These are phyloP conservation scores for Sinella curviseta DNA, from an alignment of 1,140 invertebrate genomes.

Conservation along the genomic window DNA sequence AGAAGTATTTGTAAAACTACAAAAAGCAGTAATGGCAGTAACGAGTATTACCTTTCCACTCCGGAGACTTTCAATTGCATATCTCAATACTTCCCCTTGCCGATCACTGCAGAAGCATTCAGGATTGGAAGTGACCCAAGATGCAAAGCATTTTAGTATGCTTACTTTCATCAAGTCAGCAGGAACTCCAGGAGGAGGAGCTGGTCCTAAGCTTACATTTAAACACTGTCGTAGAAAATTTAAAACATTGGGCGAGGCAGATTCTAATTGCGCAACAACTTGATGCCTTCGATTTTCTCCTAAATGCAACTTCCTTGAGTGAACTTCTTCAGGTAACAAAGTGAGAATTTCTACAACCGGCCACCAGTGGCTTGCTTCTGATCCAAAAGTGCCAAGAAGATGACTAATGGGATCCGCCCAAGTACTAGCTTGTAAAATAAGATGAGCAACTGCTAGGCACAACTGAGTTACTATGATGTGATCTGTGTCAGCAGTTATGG, in stretches of 20 bases:
- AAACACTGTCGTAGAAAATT: constrained; percentile 44
- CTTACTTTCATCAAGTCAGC: constrained; percentile 38
- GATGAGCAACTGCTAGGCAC: constrained; percentile 85
- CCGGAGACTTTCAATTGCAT: constrained; percentile 48
- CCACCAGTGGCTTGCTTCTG: constrained; percentile 63
- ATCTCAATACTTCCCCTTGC: constrained; percentile 40
- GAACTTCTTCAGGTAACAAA: constrained; percentile 93
- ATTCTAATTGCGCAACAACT: constrained; percentile 72
- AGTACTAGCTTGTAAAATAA: constrained; percentile 87
- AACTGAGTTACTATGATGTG: constrained; percentile 82
- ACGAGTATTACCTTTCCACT: constrained; percentile 49
- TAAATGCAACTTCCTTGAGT: constrained; percentile 76
- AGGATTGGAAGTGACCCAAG: constrained; percentile 47
- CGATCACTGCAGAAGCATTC: constrained; percentile 43
- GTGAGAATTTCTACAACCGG: constrained; percentile 88
- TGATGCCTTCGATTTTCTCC: constrained; percentile 86
- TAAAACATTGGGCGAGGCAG: constrained; percentile 55
- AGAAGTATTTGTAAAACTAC: background rate
- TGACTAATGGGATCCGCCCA: constrained; percentile 89
- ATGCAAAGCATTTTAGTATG: constrained; percentile 46
- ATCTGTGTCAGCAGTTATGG: constrained; percentile 78
- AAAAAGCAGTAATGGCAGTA: background rate
- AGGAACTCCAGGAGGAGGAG: constrained; percentile 11
- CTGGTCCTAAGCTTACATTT: constrained; percentile 13
- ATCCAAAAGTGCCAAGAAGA: constrained; percentile 71